Percentiles rank a stretch among this genome's conserved stretches.
These are phyloP conservation scores for Enteromius paludinosus DNA, from an alignment of 2,797 vertebrate species.

Conservation along the genomic window DNA sequence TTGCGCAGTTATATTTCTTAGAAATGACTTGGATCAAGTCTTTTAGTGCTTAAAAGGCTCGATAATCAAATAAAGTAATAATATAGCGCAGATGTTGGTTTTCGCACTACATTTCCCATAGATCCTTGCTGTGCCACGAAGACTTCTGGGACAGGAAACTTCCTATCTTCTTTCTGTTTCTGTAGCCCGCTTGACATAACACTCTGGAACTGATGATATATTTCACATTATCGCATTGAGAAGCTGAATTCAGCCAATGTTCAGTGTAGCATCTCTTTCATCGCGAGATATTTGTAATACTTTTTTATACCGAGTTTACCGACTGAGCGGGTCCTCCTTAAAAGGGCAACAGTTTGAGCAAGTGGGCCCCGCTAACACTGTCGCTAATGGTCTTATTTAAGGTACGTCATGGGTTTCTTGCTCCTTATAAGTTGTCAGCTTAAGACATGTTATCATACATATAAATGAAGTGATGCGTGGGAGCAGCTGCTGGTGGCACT, in stretches of 20 bases:
- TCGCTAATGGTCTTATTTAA: slow-evolving; percentile 2
- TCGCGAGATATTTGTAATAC: background rate
- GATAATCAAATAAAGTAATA: background rate
- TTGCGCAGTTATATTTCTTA: background rate
- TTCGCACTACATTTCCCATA: slow-evolving; percentile 51
- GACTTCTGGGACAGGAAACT: slow-evolving; percentile 38
- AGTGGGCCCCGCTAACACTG: slow-evolving; percentile 52
- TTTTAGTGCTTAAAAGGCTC: background rate
- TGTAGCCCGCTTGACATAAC: background rate
- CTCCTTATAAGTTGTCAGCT: background rate
- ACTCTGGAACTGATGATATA: background rate
- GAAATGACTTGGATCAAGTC: background rate
- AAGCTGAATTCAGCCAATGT: background rate
- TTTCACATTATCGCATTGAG: background rate
- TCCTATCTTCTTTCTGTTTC: slow-evolving; percentile 21
- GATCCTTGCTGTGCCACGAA: background rate
- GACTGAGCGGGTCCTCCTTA: slow-evolving; percentile 44
- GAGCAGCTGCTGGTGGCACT: background rate
- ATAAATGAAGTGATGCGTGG: background rate
- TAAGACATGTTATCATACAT: background rate
- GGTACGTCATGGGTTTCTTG: slow-evolving; percentile 12
- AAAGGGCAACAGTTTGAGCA: slow-evolving; percentile 61
- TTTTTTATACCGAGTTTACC: background rate
- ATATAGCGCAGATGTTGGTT: background rate
- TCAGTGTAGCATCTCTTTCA: background rate